These are phyloP conservation scores for Ophioninae sp. DNA, from an alignment of 2,888 invertebrate genomes.

Conservation along the genomic window DNA sequence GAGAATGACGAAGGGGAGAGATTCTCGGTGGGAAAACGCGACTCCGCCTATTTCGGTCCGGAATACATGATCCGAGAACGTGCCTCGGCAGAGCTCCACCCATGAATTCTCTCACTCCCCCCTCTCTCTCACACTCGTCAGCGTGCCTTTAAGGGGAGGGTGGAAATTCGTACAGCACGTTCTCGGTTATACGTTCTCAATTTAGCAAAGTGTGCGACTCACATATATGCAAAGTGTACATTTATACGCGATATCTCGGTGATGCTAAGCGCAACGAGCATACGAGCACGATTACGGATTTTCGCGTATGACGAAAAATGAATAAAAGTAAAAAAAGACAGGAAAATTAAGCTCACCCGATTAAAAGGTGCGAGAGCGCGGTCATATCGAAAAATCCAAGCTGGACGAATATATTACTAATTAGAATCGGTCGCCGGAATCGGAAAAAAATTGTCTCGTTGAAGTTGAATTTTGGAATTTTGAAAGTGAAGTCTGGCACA, in stretches of 20 bases:
- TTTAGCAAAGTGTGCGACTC: background rate
- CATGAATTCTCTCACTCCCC: slow-evolving; percentile 43
- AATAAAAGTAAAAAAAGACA: no score
- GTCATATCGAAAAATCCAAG: background rate
- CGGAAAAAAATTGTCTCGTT: background rate
- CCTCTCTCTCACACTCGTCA: slow-evolving; percentile 17
- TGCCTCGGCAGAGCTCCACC: slow-evolving; percentile 65
- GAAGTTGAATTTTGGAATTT: background rate
- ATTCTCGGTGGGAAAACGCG: slow-evolving; percentile 62
- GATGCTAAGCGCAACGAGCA: slow-evolving; percentile 30
- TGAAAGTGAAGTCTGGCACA: background rate
- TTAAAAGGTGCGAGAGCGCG: background rate
- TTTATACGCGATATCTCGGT: slow-evolving; percentile 22
- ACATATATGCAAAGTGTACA: background rate
- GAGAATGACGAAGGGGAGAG: slow-evolving; percentile 55
- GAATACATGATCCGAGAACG: slow-evolving; percentile 54
- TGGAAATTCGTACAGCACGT: slow-evolving; percentile 66
- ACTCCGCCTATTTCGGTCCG: slow-evolving; percentile 68
- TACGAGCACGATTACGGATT: slow-evolving; percentile 5
- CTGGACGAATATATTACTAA: background rate
- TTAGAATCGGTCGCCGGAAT: background rate
- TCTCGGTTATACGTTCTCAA: slow-evolving; percentile 25
- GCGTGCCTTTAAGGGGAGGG: slow-evolving; percentile 35
- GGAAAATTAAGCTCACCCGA: background rate
- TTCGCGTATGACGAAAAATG: background rate